Conservation (phyloP, 2,797 vertebrate species). For the Pteropus rufus region DNA sequence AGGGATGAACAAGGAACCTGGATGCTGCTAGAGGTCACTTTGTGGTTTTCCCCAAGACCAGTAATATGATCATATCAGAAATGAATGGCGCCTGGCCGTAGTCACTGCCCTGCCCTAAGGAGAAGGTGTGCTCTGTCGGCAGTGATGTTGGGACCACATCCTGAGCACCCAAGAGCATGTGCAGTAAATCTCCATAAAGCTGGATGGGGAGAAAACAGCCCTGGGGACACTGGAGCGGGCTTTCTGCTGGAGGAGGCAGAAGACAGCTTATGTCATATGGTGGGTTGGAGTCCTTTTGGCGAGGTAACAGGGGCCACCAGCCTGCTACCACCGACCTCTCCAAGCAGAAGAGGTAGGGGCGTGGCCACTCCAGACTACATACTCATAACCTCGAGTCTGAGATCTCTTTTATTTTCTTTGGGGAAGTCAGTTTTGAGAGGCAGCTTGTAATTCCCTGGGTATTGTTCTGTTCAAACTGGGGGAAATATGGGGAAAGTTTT, state of each 20-base stretch:
- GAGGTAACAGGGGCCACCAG: neutral
- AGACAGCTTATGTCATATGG: neutral
- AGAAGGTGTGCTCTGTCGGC: neutral
- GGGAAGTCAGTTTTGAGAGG: constrained; percentile 34
- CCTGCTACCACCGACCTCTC: neutral
- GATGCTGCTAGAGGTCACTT: neutral
- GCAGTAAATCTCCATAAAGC: neutral
- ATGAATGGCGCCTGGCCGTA: neutral
- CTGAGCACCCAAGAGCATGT: neutral
- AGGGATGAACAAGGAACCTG: neutral
- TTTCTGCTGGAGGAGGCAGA: neutral
- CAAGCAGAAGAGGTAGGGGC: neutral
- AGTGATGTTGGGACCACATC: neutral
- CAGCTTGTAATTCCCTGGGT: constrained; percentile 48
- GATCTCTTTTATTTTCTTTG: constrained; percentile 33
- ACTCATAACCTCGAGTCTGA: neutral
- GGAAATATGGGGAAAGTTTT: constrained; percentile 63
- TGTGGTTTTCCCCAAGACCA: neutral
- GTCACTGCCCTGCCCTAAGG: neutral
- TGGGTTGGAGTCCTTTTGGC: neutral
- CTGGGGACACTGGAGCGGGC: neutral
- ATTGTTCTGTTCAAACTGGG: constrained; percentile 30
- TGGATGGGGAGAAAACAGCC: neutral
- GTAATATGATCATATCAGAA: neutral
- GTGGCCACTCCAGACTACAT: neutral